Percentiles rank a stretch among this genome's conserved stretches.
Conservation (phyloP, 2,888 invertebrate species). For the Alentia gelatinosa region DNA sequence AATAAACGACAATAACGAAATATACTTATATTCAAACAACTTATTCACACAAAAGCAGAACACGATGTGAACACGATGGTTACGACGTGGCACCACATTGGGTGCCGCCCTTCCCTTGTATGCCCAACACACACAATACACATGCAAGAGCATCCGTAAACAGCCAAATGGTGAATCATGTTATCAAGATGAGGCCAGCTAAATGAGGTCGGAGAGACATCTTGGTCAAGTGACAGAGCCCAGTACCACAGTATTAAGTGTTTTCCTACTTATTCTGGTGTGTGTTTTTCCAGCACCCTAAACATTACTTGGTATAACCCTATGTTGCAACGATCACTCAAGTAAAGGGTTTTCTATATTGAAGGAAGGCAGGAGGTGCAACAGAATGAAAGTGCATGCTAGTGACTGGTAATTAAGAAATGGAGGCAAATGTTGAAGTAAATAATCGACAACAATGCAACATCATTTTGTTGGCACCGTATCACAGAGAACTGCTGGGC, state of each 20-base stretch:
- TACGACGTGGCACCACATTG: not conserved
- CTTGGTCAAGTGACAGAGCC: not conserved
- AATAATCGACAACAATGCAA: conserved; percentile 11
- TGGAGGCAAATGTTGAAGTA: not conserved
- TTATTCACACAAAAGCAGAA: conserved; percentile 16
- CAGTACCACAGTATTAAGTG: not conserved
- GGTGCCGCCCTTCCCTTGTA: not conserved
- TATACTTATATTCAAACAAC: conserved; percentile 33
- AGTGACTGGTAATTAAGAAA: conserved; percentile 37
- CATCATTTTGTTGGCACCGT: not conserved
- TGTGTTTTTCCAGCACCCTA: not conserved
- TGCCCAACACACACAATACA: not conserved
- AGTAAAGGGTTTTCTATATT: not conserved
- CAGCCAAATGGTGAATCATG: not conserved
- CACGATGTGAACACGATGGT: conserved; percentile 1
- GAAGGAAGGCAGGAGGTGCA: conserved; percentile 9
- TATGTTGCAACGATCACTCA: not conserved
- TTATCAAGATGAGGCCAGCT: not conserved
- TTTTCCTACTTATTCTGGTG: not conserved
- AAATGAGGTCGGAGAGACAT: not conserved
- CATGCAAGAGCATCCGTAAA: not conserved
- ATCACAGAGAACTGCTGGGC: not conserved
- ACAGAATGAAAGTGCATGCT: conserved; percentile 38
- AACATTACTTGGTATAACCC: not conserved
- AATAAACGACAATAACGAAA: conserved; percentile 34